These are phyloP conservation scores for Plagodis pulveraria DNA, from an alignment of 2,888 invertebrate genomes.

Conservation along the genomic window DNA sequence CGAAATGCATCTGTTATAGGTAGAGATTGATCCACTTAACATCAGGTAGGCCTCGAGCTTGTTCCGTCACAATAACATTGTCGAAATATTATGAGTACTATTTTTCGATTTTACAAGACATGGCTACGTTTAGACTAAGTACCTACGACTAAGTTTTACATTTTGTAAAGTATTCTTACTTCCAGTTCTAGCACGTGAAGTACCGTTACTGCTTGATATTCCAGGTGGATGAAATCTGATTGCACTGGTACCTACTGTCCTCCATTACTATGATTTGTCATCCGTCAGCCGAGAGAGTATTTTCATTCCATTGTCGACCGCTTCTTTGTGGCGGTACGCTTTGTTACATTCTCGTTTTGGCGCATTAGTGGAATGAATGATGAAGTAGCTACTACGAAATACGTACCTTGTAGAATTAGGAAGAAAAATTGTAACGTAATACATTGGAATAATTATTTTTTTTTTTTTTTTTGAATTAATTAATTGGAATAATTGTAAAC, in stretches of 20 bases:
- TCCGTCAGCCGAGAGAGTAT: constrained; percentile 40
- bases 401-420: neutral
- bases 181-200: neutral
- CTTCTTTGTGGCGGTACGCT: constrained; percentile 27
- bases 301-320: constrained; percentile 43
- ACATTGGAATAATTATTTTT: no score
- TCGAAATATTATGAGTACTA: no score
- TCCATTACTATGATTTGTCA: constrained; percentile 59
- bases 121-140: no score
- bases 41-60: no score
- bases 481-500: no score
- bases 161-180: neutral
- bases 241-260: constrained; percentile 46
- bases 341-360: constrained; percentile 25
- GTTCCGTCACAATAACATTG: no score
- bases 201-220: neutral
- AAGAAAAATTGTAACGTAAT: no score
- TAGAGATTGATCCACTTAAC: no score
- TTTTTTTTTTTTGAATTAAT: no score
- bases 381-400: constrained; percentile 6
- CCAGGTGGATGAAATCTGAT: constrained; percentile 35
- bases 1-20: no score
- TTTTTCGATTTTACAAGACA: no score
- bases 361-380: constrained; percentile 24
- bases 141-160: no score